phyloP scores from a whole-genome alignment of 2,888 invertebrate genomes.

The Harpalus rufipes region DNA sequence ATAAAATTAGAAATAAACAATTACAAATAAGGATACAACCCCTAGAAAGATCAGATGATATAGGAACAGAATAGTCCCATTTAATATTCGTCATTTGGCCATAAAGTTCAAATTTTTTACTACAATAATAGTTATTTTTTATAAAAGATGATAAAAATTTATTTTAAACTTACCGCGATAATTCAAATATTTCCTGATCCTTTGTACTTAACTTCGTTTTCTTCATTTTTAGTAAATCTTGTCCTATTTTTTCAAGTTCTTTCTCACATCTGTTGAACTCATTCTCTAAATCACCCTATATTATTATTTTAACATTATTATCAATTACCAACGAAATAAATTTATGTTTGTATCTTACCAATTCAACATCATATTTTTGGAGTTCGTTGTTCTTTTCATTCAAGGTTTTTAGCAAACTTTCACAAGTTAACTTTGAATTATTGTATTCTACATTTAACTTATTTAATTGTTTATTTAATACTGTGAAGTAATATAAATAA shows the following conservation, averaged over 20 bases:
- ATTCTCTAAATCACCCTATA: neutral
- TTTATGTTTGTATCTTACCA: neutral
- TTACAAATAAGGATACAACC: slow-evolving; percentile 56
- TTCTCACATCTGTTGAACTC: neutral
- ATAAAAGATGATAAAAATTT: no score
- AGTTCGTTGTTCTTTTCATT: neutral
- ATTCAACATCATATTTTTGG: neutral
- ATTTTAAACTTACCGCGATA: slow-evolving; percentile 29
- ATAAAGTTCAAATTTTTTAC: slow-evolving; percentile 34
- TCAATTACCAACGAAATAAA: neutral
- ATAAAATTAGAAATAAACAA: neutral
- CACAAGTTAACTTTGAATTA: neutral
- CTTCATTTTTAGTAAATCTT: slow-evolving; percentile 2
- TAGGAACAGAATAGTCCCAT: slow-evolving; percentile 32
- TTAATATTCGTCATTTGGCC: slow-evolving; percentile 32
- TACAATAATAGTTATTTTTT: slow-evolving; percentile 15
- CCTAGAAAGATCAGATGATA: neutral
- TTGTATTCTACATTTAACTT: neutral
- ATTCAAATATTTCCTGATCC: slow-evolving; percentile 9
- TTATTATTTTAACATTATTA: neutral
- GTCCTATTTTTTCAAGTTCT: neutral
- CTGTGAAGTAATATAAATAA: neutral
- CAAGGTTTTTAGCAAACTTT: neutral
- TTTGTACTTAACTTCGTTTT: neutral
- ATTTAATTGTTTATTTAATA: neutral